These are phyloP conservation scores for Perca schrenkii DNA, from an alignment of 2,113 vertebrate genomes.

Conservation along the genomic window DNA sequence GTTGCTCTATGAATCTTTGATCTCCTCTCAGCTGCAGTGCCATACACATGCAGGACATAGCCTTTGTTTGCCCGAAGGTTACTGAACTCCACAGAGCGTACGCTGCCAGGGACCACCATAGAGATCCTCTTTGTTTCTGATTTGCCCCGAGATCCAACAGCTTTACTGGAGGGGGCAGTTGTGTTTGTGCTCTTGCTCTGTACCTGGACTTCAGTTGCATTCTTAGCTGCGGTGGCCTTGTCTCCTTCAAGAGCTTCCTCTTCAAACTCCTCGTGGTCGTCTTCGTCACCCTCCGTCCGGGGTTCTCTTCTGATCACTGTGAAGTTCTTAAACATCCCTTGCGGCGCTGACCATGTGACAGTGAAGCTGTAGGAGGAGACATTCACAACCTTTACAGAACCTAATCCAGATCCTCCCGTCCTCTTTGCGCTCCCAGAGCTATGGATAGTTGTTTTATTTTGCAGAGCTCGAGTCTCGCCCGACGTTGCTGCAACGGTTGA, in stretches of 20 bases:
- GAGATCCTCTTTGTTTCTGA: slow-evolving; percentile 73
- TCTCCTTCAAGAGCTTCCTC: slow-evolving; percentile 61
- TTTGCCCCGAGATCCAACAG: slow-evolving; percentile 56
- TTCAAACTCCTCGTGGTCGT: slow-evolving; percentile 59
- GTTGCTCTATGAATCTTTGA: slow-evolving; percentile 77
- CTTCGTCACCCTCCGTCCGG: slow-evolving; percentile 51
- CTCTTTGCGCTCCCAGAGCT: slow-evolving; percentile 41
- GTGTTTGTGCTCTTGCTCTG: slow-evolving; percentile 59
- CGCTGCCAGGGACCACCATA: slow-evolving; percentile 75
- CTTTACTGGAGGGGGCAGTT: slow-evolving; percentile 58
- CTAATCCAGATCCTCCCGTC: slow-evolving; percentile 59
- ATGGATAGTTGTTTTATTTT: slow-evolving; percentile 54
- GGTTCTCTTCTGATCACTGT: slow-evolving; percentile 80
- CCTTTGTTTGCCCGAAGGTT: slow-evolving; percentile 70
- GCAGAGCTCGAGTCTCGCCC: slow-evolving; percentile 29
- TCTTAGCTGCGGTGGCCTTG: slow-evolving; percentile 28
- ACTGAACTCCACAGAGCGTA: slow-evolving; percentile 73
- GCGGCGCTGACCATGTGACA: slow-evolving; percentile 84
- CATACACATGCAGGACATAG: slow-evolving; percentile 74
- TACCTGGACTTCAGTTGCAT: slow-evolving; percentile 54
- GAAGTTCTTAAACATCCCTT: slow-evolving; percentile 87
- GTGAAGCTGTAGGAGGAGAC: slow-evolving; percentile 80
- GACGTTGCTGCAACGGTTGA: slow-evolving; percentile 37
- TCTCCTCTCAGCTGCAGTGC: slow-evolving; percentile 54
- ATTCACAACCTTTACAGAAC: slow-evolving; percentile 74